Base-by-base conservation (phyloP, 2,888 invertebrate species). In the Agrotis puta region DNA sequence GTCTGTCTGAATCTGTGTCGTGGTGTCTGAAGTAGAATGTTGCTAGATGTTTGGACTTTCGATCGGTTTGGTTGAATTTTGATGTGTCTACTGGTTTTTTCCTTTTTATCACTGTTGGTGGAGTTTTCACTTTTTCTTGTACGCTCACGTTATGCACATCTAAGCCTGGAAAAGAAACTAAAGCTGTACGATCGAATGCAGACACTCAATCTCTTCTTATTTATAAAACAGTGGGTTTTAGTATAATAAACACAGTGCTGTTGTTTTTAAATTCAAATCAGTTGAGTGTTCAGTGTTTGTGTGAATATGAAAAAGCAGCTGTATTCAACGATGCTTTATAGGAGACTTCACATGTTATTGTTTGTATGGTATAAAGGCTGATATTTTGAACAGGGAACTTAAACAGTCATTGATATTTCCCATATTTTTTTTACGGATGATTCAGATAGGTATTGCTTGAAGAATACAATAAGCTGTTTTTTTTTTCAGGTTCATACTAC, bases 11-110 rank as follows among this genome's bases (percentile, higher is more conserved):
- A 91, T 98, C 98, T 18, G 98, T 98, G 91, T 98, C 98, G 92
- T 97, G 97, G 92, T 98, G 98, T 92, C 97, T 98, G 93, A 98
- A 98, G 94, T 98, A 98, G 93, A 98, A 98, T 77, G 97, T 98
- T 83, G 97, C 98, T 91, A 97, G 97, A 91, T 98, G 98, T 92
- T 98, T 98, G 22, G 98, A 98, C 92, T 97, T 98, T 83, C 98
- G 96, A 92, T 98, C 97, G 14, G 98, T 97, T 85, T 98, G 97
- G 89, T 97, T 97, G 89, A 97, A 97, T 90, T 97, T 97, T 51
- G 97, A 97, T 50, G 96, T 94, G 91, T 97, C 96, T 56, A 96
- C 93, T 84, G 96, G 96, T 82, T 96, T 96, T 79, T 96, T 96
- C 61, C 96, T 93, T 81, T 96, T 96, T 22, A 96, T 90, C 0